Percentiles rank a stretch among this genome's conserved stretches.
phyloP scores from a whole-genome alignment of 2,113 vertebrate genomes.

The Oenanthe oenanthe region DNA sequence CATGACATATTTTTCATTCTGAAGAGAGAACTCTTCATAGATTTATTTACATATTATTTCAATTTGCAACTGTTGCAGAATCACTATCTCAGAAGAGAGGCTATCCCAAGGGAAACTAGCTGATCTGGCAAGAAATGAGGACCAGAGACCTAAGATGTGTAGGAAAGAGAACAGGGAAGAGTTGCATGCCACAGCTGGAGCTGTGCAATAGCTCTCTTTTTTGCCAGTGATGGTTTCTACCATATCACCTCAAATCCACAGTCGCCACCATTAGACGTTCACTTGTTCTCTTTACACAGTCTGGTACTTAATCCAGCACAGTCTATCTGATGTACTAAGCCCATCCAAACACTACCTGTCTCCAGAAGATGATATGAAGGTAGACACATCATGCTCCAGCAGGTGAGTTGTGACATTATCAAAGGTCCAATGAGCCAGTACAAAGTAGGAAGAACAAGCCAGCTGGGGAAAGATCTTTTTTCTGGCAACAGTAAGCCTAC shows the following conservation, averaged over 20 bases:
- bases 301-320: neutral
- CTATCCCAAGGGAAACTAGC: neutral
- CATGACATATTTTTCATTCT: neutral
- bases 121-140: neutral
- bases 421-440: neutral
- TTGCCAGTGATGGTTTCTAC: neutral
- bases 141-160: neutral
- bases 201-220: neutral
- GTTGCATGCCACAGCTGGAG: neutral
- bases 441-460: neutral
- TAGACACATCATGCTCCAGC: neutral
- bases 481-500: neutral
- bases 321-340: neutral
- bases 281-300: neutral
- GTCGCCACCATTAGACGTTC: rapidly evolving
- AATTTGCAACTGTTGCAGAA: neutral
- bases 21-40: neutral
- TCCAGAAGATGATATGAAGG: neutral
- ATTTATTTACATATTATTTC: neutral
- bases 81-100: neutral
- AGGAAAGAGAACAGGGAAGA: neutral
- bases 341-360: neutral
- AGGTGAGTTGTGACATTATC: neutral
- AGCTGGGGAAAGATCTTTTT: neutral
- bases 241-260: neutral